Evolutionary conservation across 2,888 invertebrate species (phyloP), one percentile per base, ranked within the genome.

Genomic region (Oscheius sp.): DNA sequence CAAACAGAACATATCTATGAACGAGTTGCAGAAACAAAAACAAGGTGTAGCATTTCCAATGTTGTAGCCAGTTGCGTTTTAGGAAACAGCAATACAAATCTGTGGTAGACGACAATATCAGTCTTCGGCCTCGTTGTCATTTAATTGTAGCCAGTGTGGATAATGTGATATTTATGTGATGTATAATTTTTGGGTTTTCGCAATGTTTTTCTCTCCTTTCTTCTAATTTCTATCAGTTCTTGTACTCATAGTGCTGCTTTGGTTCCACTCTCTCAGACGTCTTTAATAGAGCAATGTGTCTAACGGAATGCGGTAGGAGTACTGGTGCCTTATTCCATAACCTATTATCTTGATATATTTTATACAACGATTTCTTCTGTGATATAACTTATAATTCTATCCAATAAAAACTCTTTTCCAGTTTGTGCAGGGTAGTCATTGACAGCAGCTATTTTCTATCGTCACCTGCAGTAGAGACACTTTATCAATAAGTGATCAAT

Each of bases 1-100:
- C 23, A 74, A 74, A 55, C 69, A 41, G 43, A 69, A 46, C 43
- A 52, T 70, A 3, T 63, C 74, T 9, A 23, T 74, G n/a, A 74
- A 74, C 23, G 52, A 74, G 41, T 69, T 74, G 55, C 74, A 74
- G 27, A 46, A 70, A 43, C 52, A 29, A 9, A 70, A 63, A 29
- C 55, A 70, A 52, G 69, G 69, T 70, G 59, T 16, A 0, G 6
- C 16, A 13, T n/a, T 46, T 2, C 7, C 21, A 6, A 7, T 27
- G 18, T 49, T 16, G 18, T 45, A 45, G 21, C 1, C 21, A 21
- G 21, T 27, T 49, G 3, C 3, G 13, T 49, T 21, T 49, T 49
- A 49, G 21, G 49, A 13, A 49, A 13, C 49, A 49, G 49, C 49
- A 49, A 49, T 49, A 49, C 21, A 23, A 46, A 63, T 23, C 18